Conservation (phyloP, 2,797 vertebrate genomes). For the Decapterus maruadsi region DNA sequence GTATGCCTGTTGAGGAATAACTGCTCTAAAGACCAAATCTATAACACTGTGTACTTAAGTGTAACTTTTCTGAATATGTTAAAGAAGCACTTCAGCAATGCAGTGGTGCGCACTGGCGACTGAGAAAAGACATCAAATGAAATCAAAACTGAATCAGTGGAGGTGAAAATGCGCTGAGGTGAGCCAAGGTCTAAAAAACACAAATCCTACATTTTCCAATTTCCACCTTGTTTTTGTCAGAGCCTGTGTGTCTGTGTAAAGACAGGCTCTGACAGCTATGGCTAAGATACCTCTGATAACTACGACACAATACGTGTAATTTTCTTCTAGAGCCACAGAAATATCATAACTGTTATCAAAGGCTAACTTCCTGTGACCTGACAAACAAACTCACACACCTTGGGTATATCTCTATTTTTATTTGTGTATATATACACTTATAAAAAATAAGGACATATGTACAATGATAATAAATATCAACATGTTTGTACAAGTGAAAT, state of each 20-base stretch:
- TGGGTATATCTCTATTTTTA: slow-evolving; percentile 86
- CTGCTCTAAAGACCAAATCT: too few species aligned
- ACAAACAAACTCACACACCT: slow-evolving; percentile 49
- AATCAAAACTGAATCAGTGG: neutral
- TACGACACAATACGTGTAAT: neutral
- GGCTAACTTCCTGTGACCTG: neutral
- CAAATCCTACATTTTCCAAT: neutral
- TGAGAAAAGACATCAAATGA: neutral
- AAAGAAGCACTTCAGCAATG: neutral
- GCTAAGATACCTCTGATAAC: neutral
- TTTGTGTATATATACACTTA: slow-evolving; percentile 90
- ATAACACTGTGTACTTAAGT: neutral
- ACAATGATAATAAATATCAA: slow-evolving; percentile 92
- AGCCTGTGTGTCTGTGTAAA: neutral
- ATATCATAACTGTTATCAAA: neutral
- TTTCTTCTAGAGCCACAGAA: neutral
- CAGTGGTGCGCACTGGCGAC: neutral
- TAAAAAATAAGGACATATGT: slow-evolving; percentile 92
- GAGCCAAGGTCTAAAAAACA: neutral
- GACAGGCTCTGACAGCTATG: neutral
- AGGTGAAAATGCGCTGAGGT: neutral
- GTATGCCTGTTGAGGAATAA: neutral
- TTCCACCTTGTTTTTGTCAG: neutral
- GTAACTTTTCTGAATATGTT: neutral
- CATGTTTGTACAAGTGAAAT: slow-evolving; percentile 90